phyloP scores from a whole-genome alignment of 64 coral and sea anemone genomes.

The Stichodactyla mertensii region DNA sequence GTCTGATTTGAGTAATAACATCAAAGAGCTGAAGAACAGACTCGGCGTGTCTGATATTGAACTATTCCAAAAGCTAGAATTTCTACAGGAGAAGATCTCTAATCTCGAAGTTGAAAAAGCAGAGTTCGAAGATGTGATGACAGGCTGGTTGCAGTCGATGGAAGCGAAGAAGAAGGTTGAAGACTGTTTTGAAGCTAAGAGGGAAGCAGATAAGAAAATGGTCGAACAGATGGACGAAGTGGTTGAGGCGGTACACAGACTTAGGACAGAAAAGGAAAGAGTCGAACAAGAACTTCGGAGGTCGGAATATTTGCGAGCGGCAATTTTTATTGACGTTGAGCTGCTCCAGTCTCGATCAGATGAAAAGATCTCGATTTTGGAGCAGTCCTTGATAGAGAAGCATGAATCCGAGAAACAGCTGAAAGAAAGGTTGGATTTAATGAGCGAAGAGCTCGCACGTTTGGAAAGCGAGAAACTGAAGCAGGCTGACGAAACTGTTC shows the following conservation, averaged over 20 bases:
- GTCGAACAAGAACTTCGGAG: not conserved
- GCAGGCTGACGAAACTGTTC: too few species aligned
- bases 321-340: not conserved
- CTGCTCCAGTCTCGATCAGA: not conserved
- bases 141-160: not conserved
- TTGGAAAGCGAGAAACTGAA: not conserved
- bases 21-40: not conserved
- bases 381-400: not conserved
- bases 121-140: not conserved
- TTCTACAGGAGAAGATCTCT: not conserved
- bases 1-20: not conserved
- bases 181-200: not conserved
- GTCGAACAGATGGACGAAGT: not conserved
- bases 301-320: not conserved
- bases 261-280: not conserved
- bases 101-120: not conserved
- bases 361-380: not conserved
- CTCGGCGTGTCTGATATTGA: not conserved
- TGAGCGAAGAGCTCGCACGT: not conserved
- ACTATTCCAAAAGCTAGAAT: not conserved
- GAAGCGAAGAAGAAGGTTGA: not conserved
- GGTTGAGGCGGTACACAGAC: not conserved
- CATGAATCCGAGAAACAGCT: not conserved
- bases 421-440: not conserved
- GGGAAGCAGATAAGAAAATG: not conserved